Conservation (phyloP, 2,113 vertebrate species). For the Cyanistes caeruleus region DNA sequence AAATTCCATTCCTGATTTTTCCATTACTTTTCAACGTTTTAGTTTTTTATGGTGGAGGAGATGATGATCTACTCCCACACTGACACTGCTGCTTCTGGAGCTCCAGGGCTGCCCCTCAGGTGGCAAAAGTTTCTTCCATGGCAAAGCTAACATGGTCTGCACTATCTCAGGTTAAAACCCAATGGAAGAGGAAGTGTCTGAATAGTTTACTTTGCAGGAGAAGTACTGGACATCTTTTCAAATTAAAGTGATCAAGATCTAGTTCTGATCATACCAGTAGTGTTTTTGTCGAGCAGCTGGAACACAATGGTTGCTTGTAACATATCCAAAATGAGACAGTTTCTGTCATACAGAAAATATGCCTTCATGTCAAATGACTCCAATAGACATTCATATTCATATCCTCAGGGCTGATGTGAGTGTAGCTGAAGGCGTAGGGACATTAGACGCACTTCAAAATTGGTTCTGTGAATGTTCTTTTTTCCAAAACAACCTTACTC, state of each 20-base stretch:
- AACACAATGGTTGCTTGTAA: neutral
- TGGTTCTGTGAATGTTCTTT: neutral
- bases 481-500: neutral
- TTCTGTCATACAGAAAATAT: neutral
- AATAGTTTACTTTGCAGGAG: neutral
- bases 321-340: neutral
- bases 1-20: neutral
- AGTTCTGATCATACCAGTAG: neutral
- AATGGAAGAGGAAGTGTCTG: neutral
- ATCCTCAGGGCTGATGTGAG: neutral
- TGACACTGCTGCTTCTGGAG: neutral
- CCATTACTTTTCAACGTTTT: neutral
- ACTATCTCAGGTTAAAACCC: neutral
- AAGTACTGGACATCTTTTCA: neutral
- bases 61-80: neutral
- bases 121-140: neutral
- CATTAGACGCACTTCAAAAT: neutral
- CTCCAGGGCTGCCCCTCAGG: neutral
- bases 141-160: neutral
- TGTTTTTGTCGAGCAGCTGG: neutral
- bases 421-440: neutral
- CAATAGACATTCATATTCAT: neutral
- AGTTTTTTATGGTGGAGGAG: neutral
- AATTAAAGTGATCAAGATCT: neutral
- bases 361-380: neutral